Evolutionary conservation across 2,888 invertebrate species (phyloP), one percentile per base, ranked within the genome.

Genomic region (Noctua pronuba): DNA sequence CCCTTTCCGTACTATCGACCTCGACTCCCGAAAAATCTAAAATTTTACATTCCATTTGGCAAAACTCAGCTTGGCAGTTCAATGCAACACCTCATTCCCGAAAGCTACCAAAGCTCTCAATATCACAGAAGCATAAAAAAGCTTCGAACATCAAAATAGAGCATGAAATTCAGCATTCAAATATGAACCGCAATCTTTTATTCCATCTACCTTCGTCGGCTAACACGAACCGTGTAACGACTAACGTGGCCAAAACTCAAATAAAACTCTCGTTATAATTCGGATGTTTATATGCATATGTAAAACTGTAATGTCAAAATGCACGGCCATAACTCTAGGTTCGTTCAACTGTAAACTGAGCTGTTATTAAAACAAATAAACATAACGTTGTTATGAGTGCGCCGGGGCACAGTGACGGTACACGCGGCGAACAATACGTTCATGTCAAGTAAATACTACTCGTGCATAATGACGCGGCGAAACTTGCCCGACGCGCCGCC

Each of bases 291-390:
- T 67, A 73, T 67, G 70, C 41, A 68, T 35, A 62, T 79, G 49
- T 73, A 66, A 72, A 75, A 46, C 38, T 35, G 58, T 64, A 69
- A 76, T 66, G 69, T 58, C 62, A 72, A 76, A 82, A 58, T 83
- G 75, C 49, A 70, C 38, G 21, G 70, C 41, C 35, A 58, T 82
- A 85, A 77, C 75, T 74, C 58, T 31, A 62, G 58, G 79, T 83
- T 85, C 70, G 73, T 75, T 79, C 66, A 77, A 82, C 79, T 78
- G 70, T 69, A 67, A 78, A 84, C 64, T 86, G 73, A 74, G 77
- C 67, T 80, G 70, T 77, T 86, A 83, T 83, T 82, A 83, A 85
- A 86, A 85, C 83, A 80, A 86, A 86, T 88, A 88, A 87, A 86
- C 78, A 75, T 80, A 66, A 81, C 71, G 68, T 74, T 80, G 68